A percentile compares a stretch with the other conserved stretches of the same genome.
These are phyloP conservation scores for Cinclus cinclus DNA, from an alignment of 2,113 vertebrate genomes.

Conservation along the genomic window DNA sequence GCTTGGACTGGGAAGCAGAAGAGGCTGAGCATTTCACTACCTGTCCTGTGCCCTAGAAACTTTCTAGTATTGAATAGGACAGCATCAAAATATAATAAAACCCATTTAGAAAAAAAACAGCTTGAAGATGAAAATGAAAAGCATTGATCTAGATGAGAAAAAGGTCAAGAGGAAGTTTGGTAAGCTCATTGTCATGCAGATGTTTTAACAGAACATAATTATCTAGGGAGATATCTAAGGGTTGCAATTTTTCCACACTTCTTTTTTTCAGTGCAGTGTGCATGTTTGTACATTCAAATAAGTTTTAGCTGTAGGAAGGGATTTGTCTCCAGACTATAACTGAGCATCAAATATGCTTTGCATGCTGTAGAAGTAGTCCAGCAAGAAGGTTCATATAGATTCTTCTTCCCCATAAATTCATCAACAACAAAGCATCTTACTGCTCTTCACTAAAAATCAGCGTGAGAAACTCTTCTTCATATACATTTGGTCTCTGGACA, in stretches of 20 bases:
- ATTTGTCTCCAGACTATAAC: not conserved
- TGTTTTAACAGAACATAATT: not conserved
- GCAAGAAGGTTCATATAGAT: not conserved
- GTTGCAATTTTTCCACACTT: not conserved
- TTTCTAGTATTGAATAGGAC: not conserved
- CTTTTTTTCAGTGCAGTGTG: not conserved
- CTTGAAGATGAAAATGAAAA: not conserved
- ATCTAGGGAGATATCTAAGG: not conserved
- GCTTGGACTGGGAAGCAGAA: not conserved
- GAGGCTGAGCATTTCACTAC: not conserved
- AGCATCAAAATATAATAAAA: not conserved
- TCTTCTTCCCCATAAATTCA: not conserved
- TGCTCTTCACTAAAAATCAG: not conserved
- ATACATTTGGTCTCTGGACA: not conserved
- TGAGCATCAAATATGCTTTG: not conserved
- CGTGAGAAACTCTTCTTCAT: not conserved
- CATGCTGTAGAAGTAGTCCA: not conserved
- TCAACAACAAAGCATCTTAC: not conserved
- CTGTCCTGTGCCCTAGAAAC: not conserved
- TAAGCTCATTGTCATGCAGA: not conserved
- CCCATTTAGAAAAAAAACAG: not conserved
- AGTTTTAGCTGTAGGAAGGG: not conserved
- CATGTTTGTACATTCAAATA: not conserved
- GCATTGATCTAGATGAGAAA: not conserved
- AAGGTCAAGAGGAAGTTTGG: not conserved